Conservation (phyloP, 2,888 invertebrate species). For the Elmis aenea region DNA sequence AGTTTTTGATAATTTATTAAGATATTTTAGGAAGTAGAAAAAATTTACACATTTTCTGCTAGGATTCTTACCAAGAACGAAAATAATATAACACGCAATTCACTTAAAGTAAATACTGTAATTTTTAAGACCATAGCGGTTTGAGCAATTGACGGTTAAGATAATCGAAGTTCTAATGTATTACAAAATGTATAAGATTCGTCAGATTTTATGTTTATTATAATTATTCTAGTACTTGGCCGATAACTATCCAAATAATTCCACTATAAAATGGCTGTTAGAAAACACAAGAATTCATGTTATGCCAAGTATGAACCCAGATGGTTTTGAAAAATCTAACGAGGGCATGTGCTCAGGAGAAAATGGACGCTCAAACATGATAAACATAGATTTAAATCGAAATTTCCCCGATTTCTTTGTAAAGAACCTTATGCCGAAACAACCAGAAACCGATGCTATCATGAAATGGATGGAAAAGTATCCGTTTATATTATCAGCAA, state of each 20-base stretch:
- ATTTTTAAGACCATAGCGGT: no score
- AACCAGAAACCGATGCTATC: conserved; percentile 57
- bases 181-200: neutral
- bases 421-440: conserved; percentile 41
- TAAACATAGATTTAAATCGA: conserved; percentile 50
- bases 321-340: conserved; percentile 54
- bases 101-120: no score
- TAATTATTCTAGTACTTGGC: conserved; percentile 45
- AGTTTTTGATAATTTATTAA: no score
- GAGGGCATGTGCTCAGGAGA: conserved; percentile 33
- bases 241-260: conserved; percentile 45
- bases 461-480: conserved; percentile 54
- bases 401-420: conserved; percentile 59
- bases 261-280: conserved; percentile 54
- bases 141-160: no score
- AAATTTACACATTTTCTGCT: no score
- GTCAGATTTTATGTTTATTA: neutral
- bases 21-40: no score
- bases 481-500: conserved; percentile 59
- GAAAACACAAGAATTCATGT: conserved; percentile 66
- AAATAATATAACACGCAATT: no score
- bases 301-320: conserved; percentile 72
- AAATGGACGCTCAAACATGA: conserved; percentile 35
- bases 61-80: no score
- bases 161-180: no score